Conservation (phyloP, 2,888 invertebrate species). For the Caenorhabditis sp. region DNA sequence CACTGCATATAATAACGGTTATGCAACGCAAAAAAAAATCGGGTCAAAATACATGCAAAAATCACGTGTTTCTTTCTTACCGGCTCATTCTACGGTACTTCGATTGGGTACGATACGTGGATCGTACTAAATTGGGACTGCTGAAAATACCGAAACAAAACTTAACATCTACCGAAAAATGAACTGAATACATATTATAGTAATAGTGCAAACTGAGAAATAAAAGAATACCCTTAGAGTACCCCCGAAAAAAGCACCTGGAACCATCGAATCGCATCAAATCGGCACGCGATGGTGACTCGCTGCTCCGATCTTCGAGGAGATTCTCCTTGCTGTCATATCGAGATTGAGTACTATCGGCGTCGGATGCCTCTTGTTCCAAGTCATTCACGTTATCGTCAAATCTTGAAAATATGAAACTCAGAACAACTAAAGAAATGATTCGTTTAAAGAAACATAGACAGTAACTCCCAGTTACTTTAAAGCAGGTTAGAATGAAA, state of each 20-base stretch:
- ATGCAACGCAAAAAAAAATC: neutral
- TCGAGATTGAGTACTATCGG: constrained; percentile 32
- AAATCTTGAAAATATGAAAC: constrained; percentile 19
- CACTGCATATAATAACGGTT: constrained; percentile 5
- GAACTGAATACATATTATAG: no score
- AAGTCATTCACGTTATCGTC: constrained; percentile 38
- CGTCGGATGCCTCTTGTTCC: constrained; percentile 40
- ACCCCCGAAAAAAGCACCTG: neutral
- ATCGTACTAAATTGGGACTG: constrained; percentile 26
- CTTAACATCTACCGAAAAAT: neutral
- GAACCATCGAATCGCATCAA: constrained; percentile 33
- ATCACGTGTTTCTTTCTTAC: constrained; percentile 18
- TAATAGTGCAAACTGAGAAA: no score
- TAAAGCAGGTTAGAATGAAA: no score
- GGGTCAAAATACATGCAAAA: neutral
- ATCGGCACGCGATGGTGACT: constrained; percentile 20
- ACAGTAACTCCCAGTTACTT: no score
- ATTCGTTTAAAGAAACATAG: no score
- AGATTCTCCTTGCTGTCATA: constrained; percentile 40
- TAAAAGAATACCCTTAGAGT: no score
- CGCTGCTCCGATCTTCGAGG: constrained; percentile 21
- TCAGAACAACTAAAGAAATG: neutral
- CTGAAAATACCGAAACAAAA: constrained; percentile 9
- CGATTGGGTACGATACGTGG: constrained; percentile 36
- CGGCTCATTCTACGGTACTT: constrained; percentile 47